These are phyloP conservation scores for Chiloscyllium plagiosum DNA, from an alignment of 2,113 vertebrate genomes.

Conservation along the genomic window DNA sequence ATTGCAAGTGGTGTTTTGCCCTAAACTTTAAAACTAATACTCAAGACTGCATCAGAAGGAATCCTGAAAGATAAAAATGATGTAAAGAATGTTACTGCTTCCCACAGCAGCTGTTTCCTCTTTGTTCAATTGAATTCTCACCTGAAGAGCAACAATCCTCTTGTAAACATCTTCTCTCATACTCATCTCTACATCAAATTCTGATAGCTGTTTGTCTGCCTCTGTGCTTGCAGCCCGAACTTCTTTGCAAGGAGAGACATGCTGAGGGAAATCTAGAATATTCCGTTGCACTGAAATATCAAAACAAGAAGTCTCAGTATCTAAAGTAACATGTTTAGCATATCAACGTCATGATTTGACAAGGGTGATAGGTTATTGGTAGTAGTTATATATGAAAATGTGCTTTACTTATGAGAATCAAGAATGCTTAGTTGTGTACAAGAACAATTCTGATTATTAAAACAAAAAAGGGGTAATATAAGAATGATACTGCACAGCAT, in stretches of 20 bases:
- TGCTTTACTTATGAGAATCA: no score
- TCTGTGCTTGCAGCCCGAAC: conserved; percentile 80
- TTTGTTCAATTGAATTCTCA: conserved; percentile 20
- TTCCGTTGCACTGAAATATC: conserved; percentile 73
- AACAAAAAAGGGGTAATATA: no score
- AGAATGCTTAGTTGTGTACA: no score
- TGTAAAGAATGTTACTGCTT: fast-evolving
- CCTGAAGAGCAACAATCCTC: conserved; percentile 83
- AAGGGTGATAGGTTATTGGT: neutral
- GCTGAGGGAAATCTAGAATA: conserved; percentile 91
- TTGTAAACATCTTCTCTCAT: conserved; percentile 92
- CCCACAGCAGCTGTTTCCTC: fast-evolving
- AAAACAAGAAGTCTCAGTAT: neutral
- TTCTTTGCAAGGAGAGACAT: conserved; percentile 78
- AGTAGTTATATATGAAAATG: no score
- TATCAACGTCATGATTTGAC: neutral
- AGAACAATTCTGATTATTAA: no score
- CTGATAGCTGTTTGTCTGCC: conserved; percentile 85
- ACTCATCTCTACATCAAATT: conserved; percentile 98
- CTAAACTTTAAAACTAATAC: neutral
- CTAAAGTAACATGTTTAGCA: neutral
- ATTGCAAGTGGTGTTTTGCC: neutral
- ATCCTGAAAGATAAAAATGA: neutral
- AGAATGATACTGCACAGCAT: no score
- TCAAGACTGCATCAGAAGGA: neutral